Evolutionary conservation across 1,140 invertebrate species (phyloP), one percentile per base, ranked within the genome.

Genomic region (Sycobia sp.): DNA sequence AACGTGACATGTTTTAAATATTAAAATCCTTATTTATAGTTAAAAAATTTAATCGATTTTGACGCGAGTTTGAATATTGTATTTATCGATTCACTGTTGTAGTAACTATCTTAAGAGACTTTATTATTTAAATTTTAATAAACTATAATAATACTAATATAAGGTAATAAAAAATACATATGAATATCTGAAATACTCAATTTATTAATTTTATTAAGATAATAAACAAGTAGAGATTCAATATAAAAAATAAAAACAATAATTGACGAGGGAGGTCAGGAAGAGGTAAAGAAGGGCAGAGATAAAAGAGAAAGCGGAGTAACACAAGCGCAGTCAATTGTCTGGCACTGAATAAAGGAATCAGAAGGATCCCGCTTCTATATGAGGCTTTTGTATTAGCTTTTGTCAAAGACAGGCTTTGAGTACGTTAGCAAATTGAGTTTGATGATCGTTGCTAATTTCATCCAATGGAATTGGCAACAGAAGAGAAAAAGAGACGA

Each of bases 381-480:
- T n/a, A n/a, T 56, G 32, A 47, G 44, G 29, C 63, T 57, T 50
- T 59, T 29, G 29, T 38, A 27, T 53, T 51, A 27, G 25, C 58
- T 61, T 51, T 61, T 61, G 41, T 54, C 39, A 55, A 62, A 36
- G 43, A n/a, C 32, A 36, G 29, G 27, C 64, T 60, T 44, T 43
- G 47, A 11, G 67, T 70, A 73, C 64, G 66, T 75, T 74, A 73
- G 66, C 59, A 73, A 74, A 77, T 77, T 77, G 71, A 74, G 71
- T 65, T 67, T 66, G 58, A 69, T 74, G 72, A 73, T 76, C 73
- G 73, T 25, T 51, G 23, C 44, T 25, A 32, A 59, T 44, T 58
- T 54, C 62, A 50, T 62, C 43, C 50, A 32, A 56, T 43, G 46
- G 41, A 27, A 54, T 70, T 62, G 69, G 41, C 69, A 64, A 70